Percentiles rank a stretch among this genome's conserved stretches.
Evolutionary conservation across 2,888 invertebrate species (phyloP).

Genomic region (Phlogophora meticulosa): DNA sequence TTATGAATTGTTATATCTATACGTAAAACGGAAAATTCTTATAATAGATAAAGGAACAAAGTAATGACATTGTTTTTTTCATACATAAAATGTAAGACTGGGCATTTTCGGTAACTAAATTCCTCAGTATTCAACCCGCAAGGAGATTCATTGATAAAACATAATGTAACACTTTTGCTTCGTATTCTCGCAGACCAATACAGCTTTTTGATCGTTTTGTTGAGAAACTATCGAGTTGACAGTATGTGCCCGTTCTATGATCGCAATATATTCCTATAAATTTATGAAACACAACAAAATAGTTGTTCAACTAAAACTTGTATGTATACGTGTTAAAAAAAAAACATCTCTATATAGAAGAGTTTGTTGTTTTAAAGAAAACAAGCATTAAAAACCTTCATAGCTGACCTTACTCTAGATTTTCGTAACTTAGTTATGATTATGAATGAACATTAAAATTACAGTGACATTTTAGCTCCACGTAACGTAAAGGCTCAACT

Average conservation of each 20-base stretch:
- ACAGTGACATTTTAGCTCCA: conserved; percentile 58
- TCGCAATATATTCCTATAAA: too few species aligned
- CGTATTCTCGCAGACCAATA: too few species aligned
- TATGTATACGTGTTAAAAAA: too few species aligned
- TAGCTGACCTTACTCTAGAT: conserved; percentile 47
- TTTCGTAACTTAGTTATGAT: conserved; percentile 49
- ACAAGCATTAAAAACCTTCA: conserved; percentile 23
- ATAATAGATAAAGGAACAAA: neutral
- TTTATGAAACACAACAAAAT: too few species aligned
- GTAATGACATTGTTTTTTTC: neutral
- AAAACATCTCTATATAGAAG: too few species aligned
- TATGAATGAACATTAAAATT: conserved; percentile 33
- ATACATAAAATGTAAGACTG: neutral
- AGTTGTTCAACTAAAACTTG: too few species aligned
- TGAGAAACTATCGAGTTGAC: too few species aligned
- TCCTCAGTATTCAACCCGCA: neutral
- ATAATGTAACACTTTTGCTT: too few species aligned
- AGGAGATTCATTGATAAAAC: neutral
- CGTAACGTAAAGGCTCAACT: conserved; percentile 70
- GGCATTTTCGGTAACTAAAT: too few species aligned
- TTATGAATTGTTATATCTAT: neutral
- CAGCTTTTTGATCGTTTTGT: too few species aligned
- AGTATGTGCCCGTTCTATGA: too few species aligned
- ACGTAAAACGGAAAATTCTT: neutral
- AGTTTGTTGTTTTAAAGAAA: neutral